Conservation (phyloP, 2,888 invertebrate species). For the Mesochorus sp. region DNA sequence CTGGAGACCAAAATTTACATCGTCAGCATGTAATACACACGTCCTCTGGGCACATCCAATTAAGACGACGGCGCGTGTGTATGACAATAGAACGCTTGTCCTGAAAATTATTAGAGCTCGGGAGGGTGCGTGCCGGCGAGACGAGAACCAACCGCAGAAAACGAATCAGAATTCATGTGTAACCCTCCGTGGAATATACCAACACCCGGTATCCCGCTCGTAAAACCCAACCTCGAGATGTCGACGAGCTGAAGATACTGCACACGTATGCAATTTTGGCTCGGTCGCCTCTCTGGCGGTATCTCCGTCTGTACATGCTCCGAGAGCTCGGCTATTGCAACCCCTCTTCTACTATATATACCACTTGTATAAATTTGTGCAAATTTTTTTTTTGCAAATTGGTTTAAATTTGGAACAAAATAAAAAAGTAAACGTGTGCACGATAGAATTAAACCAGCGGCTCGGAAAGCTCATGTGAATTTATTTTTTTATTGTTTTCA, state of each 20-base stretch:
- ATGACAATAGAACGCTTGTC: conserved; percentile 60
- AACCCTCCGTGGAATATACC: conserved; percentile 18
- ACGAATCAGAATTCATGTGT: conserved; percentile 38
- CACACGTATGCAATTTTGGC: conserved; percentile 48
- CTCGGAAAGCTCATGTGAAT: too few relatives aligned
- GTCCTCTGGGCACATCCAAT: conserved; percentile 76
- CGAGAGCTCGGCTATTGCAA: background rate
- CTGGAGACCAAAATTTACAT: conserved; percentile 70
- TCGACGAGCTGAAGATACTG: conserved; percentile 23
- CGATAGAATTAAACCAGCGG: too few relatives aligned
- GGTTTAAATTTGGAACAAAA: too few relatives aligned
- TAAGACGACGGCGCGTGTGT: conserved; percentile 64
- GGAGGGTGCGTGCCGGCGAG: conserved; percentile 59
- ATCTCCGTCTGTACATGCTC: background rate
- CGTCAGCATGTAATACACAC: conserved; percentile 54
- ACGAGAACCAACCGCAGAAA: conserved; percentile 46
- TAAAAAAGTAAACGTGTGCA: too few relatives aligned
- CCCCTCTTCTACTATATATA: background rate
- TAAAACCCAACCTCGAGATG: conserved; percentile 39
- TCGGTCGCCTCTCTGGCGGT: background rate
- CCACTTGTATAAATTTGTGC: too few relatives aligned
- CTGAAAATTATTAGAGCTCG: conserved; percentile 64
- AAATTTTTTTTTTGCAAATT: too few relatives aligned
- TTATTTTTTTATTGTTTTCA: too few relatives aligned
- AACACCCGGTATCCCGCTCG: conserved; percentile 29